Base-by-base conservation (phyloP, 2,113 vertebrate genomes). In the Nothobranchius kuhntae region DNA sequence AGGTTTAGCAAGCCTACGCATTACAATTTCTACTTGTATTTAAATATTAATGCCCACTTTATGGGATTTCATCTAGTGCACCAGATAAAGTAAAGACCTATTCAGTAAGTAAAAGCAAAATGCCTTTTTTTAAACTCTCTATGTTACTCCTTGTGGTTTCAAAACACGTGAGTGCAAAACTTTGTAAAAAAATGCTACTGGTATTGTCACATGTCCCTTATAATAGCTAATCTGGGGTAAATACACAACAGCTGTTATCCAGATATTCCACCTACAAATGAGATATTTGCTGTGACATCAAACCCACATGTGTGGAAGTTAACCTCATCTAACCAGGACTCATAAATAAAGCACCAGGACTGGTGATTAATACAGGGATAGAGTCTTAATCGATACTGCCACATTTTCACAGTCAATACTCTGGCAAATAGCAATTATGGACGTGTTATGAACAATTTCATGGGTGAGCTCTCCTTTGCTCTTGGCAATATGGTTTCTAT, bases 391-490 rank as follows among this genome's bases (percentile, higher is more conserved):
- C 77, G 73, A 86, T 82, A 80, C 79, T 75, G 77, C 74, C 86
- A 87, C 73, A 81, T 68, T 85, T 88, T 78, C 83, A 74, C 78
- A 83, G 88, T 87, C 89, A 85, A 89, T 88, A 88, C 86, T 73
- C 75, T 84, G 83, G 88, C 84, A 90, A 89, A 90, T 76, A 66
- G 76, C 81, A 89, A 89, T 91, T 89, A 91, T 80, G 85, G 83
- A 82, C 61, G 57, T 78, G 91, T 90, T 90, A 87, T 73, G 84
- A 89, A 86, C 86, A 92, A 92, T 93, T 93, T 93, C 86, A 91
- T 82, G 90, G 89, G 65, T 90, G 91, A 88, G 78, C 82, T 82
- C 76, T 63, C 60, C 64, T 77, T 36, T 55, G 85, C 87, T 88
- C 81, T 65, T 73, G 89, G 90, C 89, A 87, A 83, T 74, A 77